Conservation (phyloP, 2,113 vertebrate genomes). For the Myotis brandtii region DNA sequence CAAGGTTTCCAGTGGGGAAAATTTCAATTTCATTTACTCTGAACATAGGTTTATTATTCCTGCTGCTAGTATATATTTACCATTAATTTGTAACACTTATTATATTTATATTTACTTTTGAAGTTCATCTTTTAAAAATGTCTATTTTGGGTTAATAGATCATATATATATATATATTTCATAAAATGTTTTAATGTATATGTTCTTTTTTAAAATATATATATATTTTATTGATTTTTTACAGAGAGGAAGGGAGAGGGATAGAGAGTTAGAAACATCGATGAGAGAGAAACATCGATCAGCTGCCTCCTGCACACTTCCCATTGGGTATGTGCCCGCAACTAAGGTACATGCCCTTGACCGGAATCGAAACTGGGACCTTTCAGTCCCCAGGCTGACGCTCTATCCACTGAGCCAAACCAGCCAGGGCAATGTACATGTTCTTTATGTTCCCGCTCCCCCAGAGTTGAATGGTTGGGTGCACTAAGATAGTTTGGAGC, state of each 20-base stretch:
- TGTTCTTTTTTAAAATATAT: too few relatives aligned
- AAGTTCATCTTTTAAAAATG: neutral
- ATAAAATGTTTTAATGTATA: neutral
- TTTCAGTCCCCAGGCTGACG: too few relatives aligned
- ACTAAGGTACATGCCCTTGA: too few relatives aligned
- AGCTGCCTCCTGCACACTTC: too few relatives aligned
- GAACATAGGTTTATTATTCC: neutral
- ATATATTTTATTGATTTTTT: too few relatives aligned
- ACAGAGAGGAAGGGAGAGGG: too few relatives aligned
- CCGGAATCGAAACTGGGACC: too few relatives aligned
- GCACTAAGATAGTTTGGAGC: rapidly evolving
- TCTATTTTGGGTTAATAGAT: neutral
- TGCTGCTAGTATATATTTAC: neutral
- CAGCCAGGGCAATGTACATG: too few relatives aligned
- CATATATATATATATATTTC: neutral
- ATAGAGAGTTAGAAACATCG: too few relatives aligned
- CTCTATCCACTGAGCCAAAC: too few relatives aligned
- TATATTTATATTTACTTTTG: neutral
- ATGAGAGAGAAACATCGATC: too few relatives aligned
- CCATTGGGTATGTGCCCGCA: too few relatives aligned
- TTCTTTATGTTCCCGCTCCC: neutral
- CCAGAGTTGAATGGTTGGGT: rapidly evolving
- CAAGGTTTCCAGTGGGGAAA: neutral
- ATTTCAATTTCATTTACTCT: neutral
- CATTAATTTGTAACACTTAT: neutral